Percentiles rank a stretch among this genome's conserved stretches.
phyloP scores from a whole-genome alignment of 1,140 invertebrate genomes.

The Drosophila pachea region DNA sequence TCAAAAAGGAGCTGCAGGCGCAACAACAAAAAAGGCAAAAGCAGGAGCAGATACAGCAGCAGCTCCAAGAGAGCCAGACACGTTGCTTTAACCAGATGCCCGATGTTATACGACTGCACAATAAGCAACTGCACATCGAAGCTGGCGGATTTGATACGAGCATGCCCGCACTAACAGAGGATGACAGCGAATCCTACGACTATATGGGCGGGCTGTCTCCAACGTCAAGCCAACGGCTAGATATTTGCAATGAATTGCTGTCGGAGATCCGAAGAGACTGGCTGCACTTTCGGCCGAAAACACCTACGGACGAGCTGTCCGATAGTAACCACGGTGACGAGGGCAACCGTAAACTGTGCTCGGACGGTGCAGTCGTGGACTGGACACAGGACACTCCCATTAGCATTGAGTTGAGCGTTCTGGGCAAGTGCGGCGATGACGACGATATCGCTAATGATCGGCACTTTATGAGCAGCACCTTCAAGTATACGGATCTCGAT shows the following conservation, averaged over 20 bases:
- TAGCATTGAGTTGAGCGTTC: constrained; percentile 80
- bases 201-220: constrained; percentile 70
- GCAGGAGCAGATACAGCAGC: constrained; percentile 36
- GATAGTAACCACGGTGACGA: constrained; percentile 47
- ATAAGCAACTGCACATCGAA: constrained; percentile 55
- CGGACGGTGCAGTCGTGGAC: constrained; percentile 73
- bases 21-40: constrained; percentile 56
- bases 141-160: constrained; percentile 25
- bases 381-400: constrained; percentile 81
- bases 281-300: constrained; percentile 89
- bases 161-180: constrained; percentile 5
- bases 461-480: constrained; percentile 65
- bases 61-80: constrained; percentile 37
- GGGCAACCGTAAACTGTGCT: constrained; percentile 34
- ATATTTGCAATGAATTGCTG: constrained; percentile 77
- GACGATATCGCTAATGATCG: constrained; percentile 9
- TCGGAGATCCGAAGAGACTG: constrained; percentile 78
- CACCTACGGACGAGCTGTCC: constrained; percentile 79
- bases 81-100: constrained; percentile 65
- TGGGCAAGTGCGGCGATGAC: constrained; percentile 49
- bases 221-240: constrained; percentile 73
- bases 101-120: constrained; percentile 69
- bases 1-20: constrained; percentile 65
- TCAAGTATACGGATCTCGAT: constrained; percentile 74
- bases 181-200: constrained; percentile 43